Percentiles rank a stretch among this genome's conserved stretches.
Evolutionary conservation across 2,797 vertebrate genomes (phyloP).

Genomic region (Aldrovandia affinis): DNA sequence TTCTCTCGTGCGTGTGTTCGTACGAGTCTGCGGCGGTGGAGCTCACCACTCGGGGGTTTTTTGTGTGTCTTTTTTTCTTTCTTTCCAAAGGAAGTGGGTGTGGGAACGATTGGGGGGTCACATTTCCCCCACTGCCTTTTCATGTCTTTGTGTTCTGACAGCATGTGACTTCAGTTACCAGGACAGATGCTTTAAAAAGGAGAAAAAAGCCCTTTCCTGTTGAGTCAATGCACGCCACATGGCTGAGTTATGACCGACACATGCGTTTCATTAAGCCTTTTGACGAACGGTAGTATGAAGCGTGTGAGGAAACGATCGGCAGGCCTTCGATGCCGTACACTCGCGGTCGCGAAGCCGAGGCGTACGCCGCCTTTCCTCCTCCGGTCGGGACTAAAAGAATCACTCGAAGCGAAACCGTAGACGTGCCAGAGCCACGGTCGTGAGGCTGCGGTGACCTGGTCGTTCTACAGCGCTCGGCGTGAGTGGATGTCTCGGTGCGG

Average conservation of each 20-base stretch:
- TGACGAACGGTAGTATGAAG: conserved; percentile 20
- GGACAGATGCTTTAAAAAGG: conserved; percentile 36
- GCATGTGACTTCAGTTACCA: conserved; percentile 45
- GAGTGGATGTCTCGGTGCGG: not conserved
- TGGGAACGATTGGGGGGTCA: conserved; percentile 14
- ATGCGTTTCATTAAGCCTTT: conserved; percentile 42
- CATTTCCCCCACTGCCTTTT: not conserved
- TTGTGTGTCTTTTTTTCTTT: not conserved
- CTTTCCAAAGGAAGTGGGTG: conserved; percentile 14
- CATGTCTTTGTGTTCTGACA: conserved; percentile 20
- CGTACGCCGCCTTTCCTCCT: too few relatives aligned
- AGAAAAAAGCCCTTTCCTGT: conserved; percentile 37
- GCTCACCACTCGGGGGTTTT: not conserved
- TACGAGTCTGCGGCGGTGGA: not conserved
- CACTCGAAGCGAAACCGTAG: too few relatives aligned
- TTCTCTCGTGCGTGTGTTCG: not conserved
- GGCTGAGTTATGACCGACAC: conserved; percentile 39
- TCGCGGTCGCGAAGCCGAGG: not conserved
- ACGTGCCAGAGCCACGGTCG: not conserved
- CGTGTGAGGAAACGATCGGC: conserved; percentile 14
- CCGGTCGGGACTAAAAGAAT: too few relatives aligned
- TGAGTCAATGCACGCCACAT: conserved; percentile 35
- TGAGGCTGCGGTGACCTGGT: too few relatives aligned
- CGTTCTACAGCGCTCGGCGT: not conserved
- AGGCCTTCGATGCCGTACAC: conserved; percentile 28